These are phyloP conservation scores for Ostrea edulis DNA, from an alignment of 1,140 invertebrate species.

Conservation along the genomic window DNA sequence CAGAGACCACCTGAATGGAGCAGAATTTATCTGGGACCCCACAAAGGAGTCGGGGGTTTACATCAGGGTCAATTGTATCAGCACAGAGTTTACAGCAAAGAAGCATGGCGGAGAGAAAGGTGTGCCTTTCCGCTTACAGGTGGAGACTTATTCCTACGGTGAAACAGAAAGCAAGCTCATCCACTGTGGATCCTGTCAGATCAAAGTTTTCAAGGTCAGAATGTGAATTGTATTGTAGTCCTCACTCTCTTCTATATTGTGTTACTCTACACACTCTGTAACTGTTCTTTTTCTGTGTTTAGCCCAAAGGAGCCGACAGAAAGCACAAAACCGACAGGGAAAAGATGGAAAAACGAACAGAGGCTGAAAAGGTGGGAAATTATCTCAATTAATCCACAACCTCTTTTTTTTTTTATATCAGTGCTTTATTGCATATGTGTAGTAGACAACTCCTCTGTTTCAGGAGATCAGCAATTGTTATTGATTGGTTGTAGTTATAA, in stretches of 20 bases:
- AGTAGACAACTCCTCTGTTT: background rate
- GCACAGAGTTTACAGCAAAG: slow-evolving; percentile 98
- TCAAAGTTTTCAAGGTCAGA: slow-evolving; percentile 89
- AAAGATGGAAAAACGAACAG: slow-evolving; percentile 93
- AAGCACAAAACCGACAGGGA: slow-evolving; percentile 98
- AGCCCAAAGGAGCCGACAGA: slow-evolving; percentile 96
- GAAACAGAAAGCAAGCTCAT: slow-evolving; percentile 81
- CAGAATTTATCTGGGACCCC: slow-evolving; percentile 96
- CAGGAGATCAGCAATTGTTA: background rate
- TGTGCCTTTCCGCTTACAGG: slow-evolving; percentile 96
- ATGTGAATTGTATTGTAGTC: background rate
- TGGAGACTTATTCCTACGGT: slow-evolving; percentile 83
- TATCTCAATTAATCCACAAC: no score
- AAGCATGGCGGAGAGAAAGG: slow-evolving; percentile 99
- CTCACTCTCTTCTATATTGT: no score
- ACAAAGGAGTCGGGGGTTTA: slow-evolving; percentile 95
- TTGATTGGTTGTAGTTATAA: background rate
- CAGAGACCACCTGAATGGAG: slow-evolving; percentile 87
- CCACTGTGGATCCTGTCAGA: slow-evolving; percentile 96
- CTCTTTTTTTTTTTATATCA: no score
- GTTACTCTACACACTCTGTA: no score
- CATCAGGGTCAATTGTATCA: slow-evolving; percentile 91
- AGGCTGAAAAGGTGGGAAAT: slow-evolving; percentile 85
- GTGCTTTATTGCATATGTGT: no score
- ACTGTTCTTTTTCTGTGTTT: slow-evolving; percentile 80